Evolutionary conservation across 2,113 vertebrate genomes (phyloP).

Genomic region (Zosterops pallidus): DNA sequence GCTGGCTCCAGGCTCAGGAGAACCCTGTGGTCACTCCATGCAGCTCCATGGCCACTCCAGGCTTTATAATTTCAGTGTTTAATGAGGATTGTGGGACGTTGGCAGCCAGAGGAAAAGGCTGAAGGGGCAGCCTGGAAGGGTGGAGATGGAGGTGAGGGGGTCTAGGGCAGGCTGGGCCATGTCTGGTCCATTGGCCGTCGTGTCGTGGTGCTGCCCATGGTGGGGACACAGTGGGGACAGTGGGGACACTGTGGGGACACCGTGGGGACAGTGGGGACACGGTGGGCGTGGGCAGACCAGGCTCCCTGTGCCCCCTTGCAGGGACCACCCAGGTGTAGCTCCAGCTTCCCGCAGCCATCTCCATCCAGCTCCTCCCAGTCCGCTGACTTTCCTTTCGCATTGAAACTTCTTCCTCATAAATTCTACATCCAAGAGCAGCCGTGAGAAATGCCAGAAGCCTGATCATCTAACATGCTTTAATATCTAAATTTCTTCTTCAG

Average conservation of each 20-base stretch:
- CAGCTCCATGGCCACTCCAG: rapidly evolving
- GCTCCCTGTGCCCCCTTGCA: neutral
- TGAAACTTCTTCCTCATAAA: slow-evolving; percentile 47
- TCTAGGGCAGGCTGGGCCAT: neutral
- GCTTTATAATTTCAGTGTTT: rapidly evolving
- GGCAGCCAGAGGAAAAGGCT: neutral
- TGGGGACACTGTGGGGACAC: neutral
- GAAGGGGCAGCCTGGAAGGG: neutral
- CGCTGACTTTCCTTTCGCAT: slow-evolving; percentile 35
- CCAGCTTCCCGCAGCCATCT: slow-evolving; percentile 33
- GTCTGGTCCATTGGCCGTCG: rapidly evolving
- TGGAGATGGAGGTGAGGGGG: neutral
- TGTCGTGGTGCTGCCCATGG: rapidly evolving
- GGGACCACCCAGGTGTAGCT: slow-evolving; percentile 15
- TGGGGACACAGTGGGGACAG: neutral
- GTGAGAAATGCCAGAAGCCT: slow-evolving; percentile 46
- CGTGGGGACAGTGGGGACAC: neutral
- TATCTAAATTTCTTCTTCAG: slow-evolving; percentile 37
- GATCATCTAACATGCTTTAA: slow-evolving; percentile 30
- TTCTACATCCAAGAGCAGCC: slow-evolving; percentile 5
- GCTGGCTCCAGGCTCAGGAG: neutral
- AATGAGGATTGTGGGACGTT: rapidly evolving
- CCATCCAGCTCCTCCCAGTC: slow-evolving; percentile 45
- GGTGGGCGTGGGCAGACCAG: neutral
- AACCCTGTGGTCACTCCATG: rapidly evolving